A percentile compares a stretch with the other conserved stretches of the same genome.
These are phyloP conservation scores for Pyrocoelia pectoralis DNA, from an alignment of 2,888 invertebrate species.

Conservation along the genomic window DNA sequence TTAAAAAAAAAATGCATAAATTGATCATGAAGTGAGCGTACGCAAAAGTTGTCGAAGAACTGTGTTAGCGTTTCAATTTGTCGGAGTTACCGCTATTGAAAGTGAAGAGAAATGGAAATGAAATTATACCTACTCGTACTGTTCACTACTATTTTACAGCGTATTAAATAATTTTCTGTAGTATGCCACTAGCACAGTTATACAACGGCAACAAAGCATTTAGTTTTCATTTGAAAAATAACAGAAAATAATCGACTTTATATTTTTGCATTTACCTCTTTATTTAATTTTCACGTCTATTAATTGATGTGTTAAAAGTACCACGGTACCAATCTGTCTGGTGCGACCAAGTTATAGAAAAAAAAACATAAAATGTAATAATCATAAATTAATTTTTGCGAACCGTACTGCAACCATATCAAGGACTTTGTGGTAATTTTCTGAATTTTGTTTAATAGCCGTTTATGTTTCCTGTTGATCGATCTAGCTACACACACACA, in stretches of 20 bases:
- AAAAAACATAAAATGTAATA: no score
- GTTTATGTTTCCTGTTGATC: no score
- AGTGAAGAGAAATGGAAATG: constrained; percentile 35
- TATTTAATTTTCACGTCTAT: no score
- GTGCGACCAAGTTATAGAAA: no score
- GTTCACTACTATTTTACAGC: constrained; percentile 8
- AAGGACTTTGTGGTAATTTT: no score
- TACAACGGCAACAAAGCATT: neutral
- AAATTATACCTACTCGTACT: constrained; percentile 17
- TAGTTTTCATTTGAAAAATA: neutral
- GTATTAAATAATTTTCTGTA: neutral
- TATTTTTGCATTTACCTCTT: neutral
- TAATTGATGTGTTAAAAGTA: no score
- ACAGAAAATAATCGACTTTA: no score
- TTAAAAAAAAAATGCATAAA: constrained; percentile 6
- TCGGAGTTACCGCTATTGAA: constrained; percentile 27
- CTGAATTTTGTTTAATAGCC: no score
- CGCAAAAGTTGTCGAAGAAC: constrained; percentile 4
- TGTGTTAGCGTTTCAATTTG: constrained; percentile 16
- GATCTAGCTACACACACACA: no score
- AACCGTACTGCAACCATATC: no score
- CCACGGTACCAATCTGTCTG: no score
- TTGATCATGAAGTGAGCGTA: constrained; percentile 10
- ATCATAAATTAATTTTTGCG: no score
- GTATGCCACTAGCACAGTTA: neutral